A percentile compares a stretch with the other conserved stretches of the same genome.
Evolutionary conservation across 2,888 invertebrate genomes (phyloP).

Genomic region (Iphiclides podalirius): DNA sequence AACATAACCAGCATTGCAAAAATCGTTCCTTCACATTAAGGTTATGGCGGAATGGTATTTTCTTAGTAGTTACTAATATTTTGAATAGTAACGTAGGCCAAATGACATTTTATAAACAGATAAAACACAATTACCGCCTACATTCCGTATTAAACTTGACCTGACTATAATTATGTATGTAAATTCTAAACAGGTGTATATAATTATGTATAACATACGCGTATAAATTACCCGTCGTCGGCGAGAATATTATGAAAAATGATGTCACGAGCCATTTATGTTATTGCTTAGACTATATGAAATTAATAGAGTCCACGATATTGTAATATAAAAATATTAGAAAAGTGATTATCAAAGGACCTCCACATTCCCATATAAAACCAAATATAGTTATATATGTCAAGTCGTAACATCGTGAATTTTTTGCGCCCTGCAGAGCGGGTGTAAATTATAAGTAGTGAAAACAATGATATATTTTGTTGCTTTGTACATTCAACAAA

Average conservation of each 20-base stretch:
- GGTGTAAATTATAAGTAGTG: constrained; percentile 24
- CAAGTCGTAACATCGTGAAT: constrained; percentile 6
- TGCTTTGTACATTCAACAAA: too few species aligned
- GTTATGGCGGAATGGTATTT: constrained; percentile 11
- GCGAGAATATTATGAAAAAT: constrained; percentile 22
- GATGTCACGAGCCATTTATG: constrained; percentile 21
- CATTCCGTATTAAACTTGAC: constrained; percentile 24
- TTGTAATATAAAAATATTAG: neutral
- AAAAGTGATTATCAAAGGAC: constrained; percentile 1
- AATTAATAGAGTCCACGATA: neutral
- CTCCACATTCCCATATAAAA: constrained; percentile 6
- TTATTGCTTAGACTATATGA: constrained; percentile 14
- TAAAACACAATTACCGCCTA: constrained; percentile 24
- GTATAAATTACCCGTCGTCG: constrained; percentile 26
- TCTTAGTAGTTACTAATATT: neutral
- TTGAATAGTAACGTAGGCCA: constrained; percentile 16
- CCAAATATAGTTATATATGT: constrained; percentile 1
- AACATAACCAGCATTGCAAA: constrained; percentile 1
- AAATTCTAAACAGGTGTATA: constrained; percentile 25
- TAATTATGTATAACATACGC: constrained; percentile 25
- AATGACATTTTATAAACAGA: constrained; percentile 7
- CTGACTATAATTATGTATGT: constrained; percentile 29
- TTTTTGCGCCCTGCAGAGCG: neutral
- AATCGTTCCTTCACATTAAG: constrained; percentile 3
- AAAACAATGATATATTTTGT: too few species aligned